Evolutionary conservation across 2,888 invertebrate genomes (phyloP), one percentile per base, ranked within the genome.

Genomic region (Zelleria hepariella): DNA sequence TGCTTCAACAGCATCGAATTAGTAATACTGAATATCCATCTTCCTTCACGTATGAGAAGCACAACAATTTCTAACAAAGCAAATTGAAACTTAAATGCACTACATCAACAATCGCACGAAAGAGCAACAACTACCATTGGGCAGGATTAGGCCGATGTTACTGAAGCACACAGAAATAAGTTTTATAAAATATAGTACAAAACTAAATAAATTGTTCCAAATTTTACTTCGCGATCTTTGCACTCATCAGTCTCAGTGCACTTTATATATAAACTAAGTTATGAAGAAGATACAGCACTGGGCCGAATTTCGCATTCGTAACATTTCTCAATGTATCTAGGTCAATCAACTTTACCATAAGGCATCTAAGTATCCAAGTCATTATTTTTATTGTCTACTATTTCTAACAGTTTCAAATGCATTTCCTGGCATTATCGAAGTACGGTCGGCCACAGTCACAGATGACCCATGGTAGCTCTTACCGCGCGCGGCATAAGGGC

Each of bases 1-100:
- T 82, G 78, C 78, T 78, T 78, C 77, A 79, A 75, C 68, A 79
- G 66, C 75, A 79, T 78, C 72, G 67, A 75, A 74, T 69, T 32
- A 53, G 15, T 67, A 82, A 82, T 82, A 82, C 82, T 82, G 80
- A 72, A 32, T 51, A 10, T 2, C 48, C 53, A 54, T 64, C 15
- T 42, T 42, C 15, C 10, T 15, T 42, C 15, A 3, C 2, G 15
- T 15, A 42, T 15, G 5, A 42, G 32, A 10, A 42, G n/a, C 32
- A 42, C 4, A 15, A 42, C 15, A 42, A 42, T 42, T 26, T 42
- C 2, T 32, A 15, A 42, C 32, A 2, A 42, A 42, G 32, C 15
- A 15, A 42, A 42, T 15, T 15, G 15, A 42, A 42, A 42, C 15
- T 10, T 42, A 42, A 10, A 42, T 4, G 15, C 10, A 15, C 4